Conservation (phyloP, 2,888 invertebrate species). For the Nomada lathburiana region DNA sequence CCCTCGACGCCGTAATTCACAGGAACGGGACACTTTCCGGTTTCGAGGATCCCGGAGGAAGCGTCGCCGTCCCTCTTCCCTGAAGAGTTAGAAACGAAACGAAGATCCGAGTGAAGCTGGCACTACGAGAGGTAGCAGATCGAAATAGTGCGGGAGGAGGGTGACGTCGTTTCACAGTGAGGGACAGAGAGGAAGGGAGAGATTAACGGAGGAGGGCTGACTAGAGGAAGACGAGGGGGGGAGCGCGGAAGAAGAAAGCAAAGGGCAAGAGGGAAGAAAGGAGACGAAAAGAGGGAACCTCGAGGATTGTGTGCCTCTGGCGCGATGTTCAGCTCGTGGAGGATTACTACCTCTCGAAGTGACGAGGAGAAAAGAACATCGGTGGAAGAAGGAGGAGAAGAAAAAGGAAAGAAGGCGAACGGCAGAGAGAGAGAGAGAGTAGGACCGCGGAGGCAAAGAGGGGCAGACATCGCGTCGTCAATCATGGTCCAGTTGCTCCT, state of each 20-base stretch:
- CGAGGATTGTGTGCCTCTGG: slow-evolving; percentile 77
- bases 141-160: slow-evolving; percentile 60
- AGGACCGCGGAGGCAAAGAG: slow-evolving; percentile 41
- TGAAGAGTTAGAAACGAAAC: slow-evolving; percentile 60
- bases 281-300: slow-evolving; percentile 56
- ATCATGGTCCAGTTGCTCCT: slow-evolving; percentile 82
- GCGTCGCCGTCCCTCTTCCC: slow-evolving; percentile 41
- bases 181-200: slow-evolving; percentile 42
- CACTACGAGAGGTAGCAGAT: slow-evolving; percentile 70
- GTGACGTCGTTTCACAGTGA: slow-evolving; percentile 23
- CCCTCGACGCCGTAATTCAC: slow-evolving; percentile 64
- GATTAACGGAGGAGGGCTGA: slow-evolving; percentile 54
- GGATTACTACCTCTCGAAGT: slow-evolving; percentile 77
- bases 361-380: slow-evolving; percentile 51
- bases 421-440: slow-evolving; percentile 13
- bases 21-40: slow-evolving; percentile 67
- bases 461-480: slow-evolving; percentile 79
- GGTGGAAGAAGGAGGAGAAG: slow-evolving; percentile 38
- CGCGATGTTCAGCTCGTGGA: slow-evolving; percentile 77
- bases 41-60: slow-evolving; percentile 65
- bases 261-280: slow-evolving; percentile 40
- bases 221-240: slow-evolving; percentile 32
- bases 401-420: slow-evolving; percentile 28
- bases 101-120: slow-evolving; percentile 70
- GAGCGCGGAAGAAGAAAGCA: slow-evolving; percentile 33